Evolutionary conservation across 1,140 invertebrate genomes (phyloP), one percentile per base, ranked within the genome.

Genomic region (Drosophila pseudoananassae): DNA sequence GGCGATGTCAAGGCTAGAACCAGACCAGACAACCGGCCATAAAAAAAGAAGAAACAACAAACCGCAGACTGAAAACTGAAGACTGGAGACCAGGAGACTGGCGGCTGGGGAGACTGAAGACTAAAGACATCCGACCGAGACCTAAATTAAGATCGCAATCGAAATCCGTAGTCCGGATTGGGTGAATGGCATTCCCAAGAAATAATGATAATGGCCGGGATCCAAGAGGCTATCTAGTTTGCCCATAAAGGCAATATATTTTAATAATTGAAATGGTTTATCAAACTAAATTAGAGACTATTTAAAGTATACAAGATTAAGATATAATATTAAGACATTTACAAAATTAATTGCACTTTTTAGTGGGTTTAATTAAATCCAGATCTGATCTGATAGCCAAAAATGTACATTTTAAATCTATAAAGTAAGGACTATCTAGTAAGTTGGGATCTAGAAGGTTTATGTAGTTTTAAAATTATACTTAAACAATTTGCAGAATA

Each of bases 1-100:
- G 69, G 69, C 54, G 58, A 75, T 87, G 82, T 87, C 82, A 85
- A 85, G 82, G 83, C 82, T 85, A 82, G 83, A 76, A 76, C 61
- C 61, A 76, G 54, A 65, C 71, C 45, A 53, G 54, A 29, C 46
- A 33, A n/a, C 43, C 47, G 14, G 20, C 60, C 25, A 46, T 33
- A 64, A 43, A 36, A 55, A 46, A 46, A 27, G 20, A 20, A 20
- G 20, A 27, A 27, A 27, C 43, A 20, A 17, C 15, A 46, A 17
- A 23, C 43, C 17, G 15, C 15, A 50, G 56, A 31, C 15, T 36
- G 15, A 12, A 33, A 7, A 14, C n/a, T 8, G 20, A 25, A 50
- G 47, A 43, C 4, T 9, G 15, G 5, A 15, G 38, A 29, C 38
- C 25, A 4, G 54, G 4, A 59, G 23, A 45, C 25, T 23, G 25